Conservation (phyloP, 2,888 invertebrate species). For the Dasysyrphus albostriatus region DNA sequence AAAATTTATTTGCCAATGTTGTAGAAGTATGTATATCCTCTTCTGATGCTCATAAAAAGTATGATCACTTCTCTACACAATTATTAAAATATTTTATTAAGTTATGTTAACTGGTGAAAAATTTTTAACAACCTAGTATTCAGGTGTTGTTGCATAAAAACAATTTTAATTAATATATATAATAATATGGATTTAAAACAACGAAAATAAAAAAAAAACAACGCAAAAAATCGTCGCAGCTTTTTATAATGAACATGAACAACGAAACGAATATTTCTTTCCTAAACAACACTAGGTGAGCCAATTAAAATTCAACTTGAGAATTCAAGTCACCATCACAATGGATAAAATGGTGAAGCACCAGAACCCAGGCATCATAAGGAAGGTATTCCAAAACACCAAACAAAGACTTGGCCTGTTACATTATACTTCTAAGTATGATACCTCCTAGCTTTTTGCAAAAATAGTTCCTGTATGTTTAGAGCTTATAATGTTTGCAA, state of each 20-base stretch:
- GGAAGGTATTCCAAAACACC: not conserved
- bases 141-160: too few species aligned
- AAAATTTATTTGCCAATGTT: too few species aligned
- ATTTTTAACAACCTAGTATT: too few species aligned
- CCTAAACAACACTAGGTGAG: not conserved
- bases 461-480: constrained; percentile 9
- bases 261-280: not conserved
- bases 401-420: constrained; percentile 8
- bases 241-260: not conserved
- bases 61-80: too few species aligned
- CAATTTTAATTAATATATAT: too few species aligned
- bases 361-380: not conserved
- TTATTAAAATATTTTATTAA: too few species aligned
- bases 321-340: not conserved
- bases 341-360: not conserved
- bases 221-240: too few species aligned
- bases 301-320: not conserved
- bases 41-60: too few species aligned
- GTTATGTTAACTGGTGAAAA: too few species aligned
- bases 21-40: too few species aligned
- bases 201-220: too few species aligned
- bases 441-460: not conserved
- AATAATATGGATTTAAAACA: too few species aligned
- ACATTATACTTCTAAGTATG: not conserved
- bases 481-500: not conserved